These are phyloP conservation scores for Carpatolechia fugitivella DNA, from an alignment of 2,888 invertebrate species.

Conservation along the genomic window DNA sequence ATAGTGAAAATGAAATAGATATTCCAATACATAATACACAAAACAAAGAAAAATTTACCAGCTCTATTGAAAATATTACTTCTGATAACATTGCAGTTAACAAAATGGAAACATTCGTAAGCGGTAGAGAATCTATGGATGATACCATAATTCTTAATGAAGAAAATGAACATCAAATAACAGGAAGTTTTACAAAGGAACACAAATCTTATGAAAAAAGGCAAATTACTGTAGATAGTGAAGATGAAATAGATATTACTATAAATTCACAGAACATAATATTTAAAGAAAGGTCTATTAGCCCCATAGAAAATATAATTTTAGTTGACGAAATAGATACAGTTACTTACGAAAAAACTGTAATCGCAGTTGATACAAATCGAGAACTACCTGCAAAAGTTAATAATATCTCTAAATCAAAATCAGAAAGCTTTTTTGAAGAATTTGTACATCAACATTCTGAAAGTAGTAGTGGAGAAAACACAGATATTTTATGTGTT, in stretches of 20 bases:
- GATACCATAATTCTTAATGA: slow-evolving; percentile 40
- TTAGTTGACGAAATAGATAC: background rate
- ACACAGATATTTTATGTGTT: background rate
- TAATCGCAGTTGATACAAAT: background rate
- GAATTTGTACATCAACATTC: slow-evolving; percentile 48
- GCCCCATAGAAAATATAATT: background rate
- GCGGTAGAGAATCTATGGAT: slow-evolving; percentile 31
- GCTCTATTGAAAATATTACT: no score
- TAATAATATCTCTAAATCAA: slow-evolving; percentile 14
- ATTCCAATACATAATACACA: no score
- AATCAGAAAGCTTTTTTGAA: slow-evolving; percentile 40
- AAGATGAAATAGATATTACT: background rate
- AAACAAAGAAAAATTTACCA: no score
- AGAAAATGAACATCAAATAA: slow-evolving; percentile 1
- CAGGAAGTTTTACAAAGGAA: background rate
- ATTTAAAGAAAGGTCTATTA: background rate
- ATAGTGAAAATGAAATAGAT: no score
- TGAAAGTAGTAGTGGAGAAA: slow-evolving; percentile 24
- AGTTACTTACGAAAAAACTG: background rate
- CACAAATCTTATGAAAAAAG: slow-evolving; percentile 27
- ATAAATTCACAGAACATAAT: background rate
- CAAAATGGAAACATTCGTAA: no score
- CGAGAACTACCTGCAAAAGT: background rate
- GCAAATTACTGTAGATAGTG: slow-evolving; percentile 24
- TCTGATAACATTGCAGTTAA: no score